These are phyloP conservation scores for Cecropterus lyciades DNA, from an alignment of 1,140 invertebrate genomes.

Conservation along the genomic window DNA sequence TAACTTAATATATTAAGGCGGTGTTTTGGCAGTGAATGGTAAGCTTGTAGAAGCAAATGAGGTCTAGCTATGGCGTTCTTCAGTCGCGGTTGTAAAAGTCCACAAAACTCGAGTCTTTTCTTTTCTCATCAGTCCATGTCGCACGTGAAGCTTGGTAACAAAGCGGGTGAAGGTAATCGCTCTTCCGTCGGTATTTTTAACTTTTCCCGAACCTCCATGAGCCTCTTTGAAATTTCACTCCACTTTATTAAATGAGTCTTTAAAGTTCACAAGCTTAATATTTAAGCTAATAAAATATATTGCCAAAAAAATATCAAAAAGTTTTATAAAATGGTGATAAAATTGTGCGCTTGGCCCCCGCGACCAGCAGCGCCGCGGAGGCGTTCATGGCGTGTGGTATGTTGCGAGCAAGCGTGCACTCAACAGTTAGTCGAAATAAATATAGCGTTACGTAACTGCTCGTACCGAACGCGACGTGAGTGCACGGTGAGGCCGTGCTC, in stretches of 20 bases:
- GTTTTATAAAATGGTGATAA: conserved; percentile 29
- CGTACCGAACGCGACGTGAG: conserved; percentile 65
- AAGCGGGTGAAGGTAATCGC: conserved; percentile 27
- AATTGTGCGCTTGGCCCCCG: conserved; percentile 42
- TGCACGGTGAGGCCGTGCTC: conserved; percentile 62
- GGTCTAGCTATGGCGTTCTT: conserved; percentile 53
- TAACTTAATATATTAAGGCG: conserved; percentile 58
- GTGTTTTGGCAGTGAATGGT: conserved; percentile 56
- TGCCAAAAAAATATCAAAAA: conserved; percentile 36
- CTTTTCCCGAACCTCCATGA: conserved; percentile 12
- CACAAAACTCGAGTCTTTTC: conserved; percentile 12
- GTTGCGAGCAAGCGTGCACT: conserved; percentile 73
- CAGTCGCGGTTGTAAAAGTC: conserved; percentile 33
- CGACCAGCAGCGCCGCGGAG: conserved; percentile 49
- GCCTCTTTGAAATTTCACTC: conserved; percentile 34
- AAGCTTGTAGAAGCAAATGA: conserved; percentile 53
- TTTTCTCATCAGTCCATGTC: conserved; percentile 47
- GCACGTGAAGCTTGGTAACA: conserved; percentile 29
- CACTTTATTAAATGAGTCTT: conserved; percentile 38
- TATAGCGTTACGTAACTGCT: conserved; percentile 70
- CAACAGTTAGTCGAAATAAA: conserved; percentile 75
- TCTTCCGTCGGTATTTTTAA: conserved; percentile 6
- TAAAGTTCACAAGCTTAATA: conserved; percentile 52
- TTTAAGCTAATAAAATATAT: conserved; percentile 32
- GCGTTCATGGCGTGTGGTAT: conserved; percentile 62